A percentile compares a stretch with the other conserved stretches of the same genome.
Evolutionary conservation across 2,888 invertebrate genomes (phyloP).

Genomic region (Phytoseiulus persimilis): DNA sequence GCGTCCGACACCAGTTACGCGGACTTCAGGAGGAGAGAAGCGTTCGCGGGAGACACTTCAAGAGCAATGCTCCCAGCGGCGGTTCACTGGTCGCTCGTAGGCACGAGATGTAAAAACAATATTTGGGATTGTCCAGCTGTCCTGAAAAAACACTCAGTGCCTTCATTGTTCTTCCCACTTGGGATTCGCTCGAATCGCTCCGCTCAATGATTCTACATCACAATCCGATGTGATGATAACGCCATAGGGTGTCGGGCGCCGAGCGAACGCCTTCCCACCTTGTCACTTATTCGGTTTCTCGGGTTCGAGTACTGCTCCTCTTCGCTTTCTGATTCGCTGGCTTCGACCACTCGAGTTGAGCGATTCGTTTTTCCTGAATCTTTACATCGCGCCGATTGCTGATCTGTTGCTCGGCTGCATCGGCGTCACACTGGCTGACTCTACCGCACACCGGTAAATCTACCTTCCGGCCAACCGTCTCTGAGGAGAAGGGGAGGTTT

Average conservation of each 20-base stretch:
- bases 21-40: too few species aligned
- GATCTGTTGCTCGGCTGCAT: too few species aligned
- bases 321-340: neutral
- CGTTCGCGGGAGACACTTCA: neutral
- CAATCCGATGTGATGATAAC: neutral
- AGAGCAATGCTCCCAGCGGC: neutral
- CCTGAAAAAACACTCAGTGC: neutral
- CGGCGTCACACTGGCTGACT: neutral
- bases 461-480: neutral
- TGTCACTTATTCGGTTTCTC: neutral
- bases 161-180: neutral
- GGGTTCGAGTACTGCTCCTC: neutral
- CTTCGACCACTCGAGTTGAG: neutral
- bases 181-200: neutral
- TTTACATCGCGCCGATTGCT: neutral
- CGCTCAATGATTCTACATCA: neutral
- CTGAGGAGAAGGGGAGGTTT: neutral
- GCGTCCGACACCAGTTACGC: too few species aligned
- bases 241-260: neutral
- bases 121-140: neutral
- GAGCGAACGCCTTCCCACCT: neutral
- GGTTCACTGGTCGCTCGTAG: neutral
- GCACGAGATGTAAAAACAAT: constrained; percentile 5
- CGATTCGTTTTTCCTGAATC: neutral
- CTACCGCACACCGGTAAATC: neutral